A percentile compares a stretch with the other conserved stretches of the same genome.
These are phyloP conservation scores for Gallinago stenura DNA, from an alignment of 2,797 vertebrate species.

Conservation along the genomic window DNA sequence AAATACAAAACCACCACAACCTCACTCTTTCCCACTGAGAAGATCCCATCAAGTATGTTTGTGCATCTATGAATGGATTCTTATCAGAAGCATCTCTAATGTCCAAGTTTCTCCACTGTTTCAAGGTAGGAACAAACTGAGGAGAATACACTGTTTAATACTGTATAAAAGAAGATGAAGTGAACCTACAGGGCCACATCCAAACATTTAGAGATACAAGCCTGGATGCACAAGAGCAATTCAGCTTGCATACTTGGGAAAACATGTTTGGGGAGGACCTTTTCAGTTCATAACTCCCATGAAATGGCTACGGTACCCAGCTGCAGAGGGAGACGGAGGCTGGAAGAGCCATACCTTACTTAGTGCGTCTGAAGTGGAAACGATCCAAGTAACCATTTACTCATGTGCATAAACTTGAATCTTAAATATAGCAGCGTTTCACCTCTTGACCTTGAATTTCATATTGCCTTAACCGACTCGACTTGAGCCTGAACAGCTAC, in stretches of 20 bases:
- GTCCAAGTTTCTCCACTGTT: neutral
- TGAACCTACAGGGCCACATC: neutral
- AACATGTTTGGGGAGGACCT: neutral
- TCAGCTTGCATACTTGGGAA: neutral
- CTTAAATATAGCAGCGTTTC: slow-evolving; percentile 54
- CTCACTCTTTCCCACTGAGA: neutral
- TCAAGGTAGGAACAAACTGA: neutral
- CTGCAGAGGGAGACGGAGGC: neutral
- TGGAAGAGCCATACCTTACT: neutral
- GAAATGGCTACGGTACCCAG: neutral
- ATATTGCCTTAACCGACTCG: slow-evolving; percentile 9
- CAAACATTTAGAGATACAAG: slow-evolving; percentile 23
- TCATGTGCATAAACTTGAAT: slow-evolving; percentile 11
- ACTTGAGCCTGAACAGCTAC: slow-evolving; percentile 52
- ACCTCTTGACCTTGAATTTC: slow-evolving; percentile 56
- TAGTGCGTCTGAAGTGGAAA: slow-evolving; percentile 25
- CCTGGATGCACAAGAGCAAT: neutral
- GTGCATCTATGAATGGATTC: neutral
- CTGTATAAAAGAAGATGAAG: neutral
- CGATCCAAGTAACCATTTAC: slow-evolving; percentile 32
- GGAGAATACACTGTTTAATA: neutral
- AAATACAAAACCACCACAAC: neutral
- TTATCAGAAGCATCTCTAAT: neutral
- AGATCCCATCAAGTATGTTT: neutral
- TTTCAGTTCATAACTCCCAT: neutral